Base-by-base conservation (phyloP, 2,113 vertebrate genomes). In the Rhynchopsitta pachyrhyncha region DNA sequence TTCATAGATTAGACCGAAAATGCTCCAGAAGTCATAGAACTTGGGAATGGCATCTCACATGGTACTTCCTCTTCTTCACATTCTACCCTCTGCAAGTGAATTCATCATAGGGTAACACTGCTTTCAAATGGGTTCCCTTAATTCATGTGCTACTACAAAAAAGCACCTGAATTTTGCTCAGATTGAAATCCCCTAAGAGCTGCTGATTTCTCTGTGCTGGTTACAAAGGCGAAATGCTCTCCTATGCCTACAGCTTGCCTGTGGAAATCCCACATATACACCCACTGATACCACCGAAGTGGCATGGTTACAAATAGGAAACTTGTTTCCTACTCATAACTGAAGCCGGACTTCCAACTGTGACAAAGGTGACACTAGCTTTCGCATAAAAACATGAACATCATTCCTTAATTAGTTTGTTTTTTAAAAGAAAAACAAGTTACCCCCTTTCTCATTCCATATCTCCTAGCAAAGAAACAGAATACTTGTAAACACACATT, bases 51-150 rank as follows among this genome's bases (percentile, higher is more conserved):
- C 53, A 88, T 70, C 6, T 92, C 60, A 75, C 29, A 59, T 31
- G n/a, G 37, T 29, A 47, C 25, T 14, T 69, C 47, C 12, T 41
- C 20, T 60, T 80, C 13, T 31, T 53, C 24, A 50, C 46, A 75
- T 75, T 75, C 37, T 11, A n/a, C 0, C 1, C 13, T 44, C 14
- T 39, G 42, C 62, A 90, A 67, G 9, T 28, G 22, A 63, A 10
- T 20, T 35, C 1, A 2, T 52, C 46, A 71, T 13, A 57, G 22
- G 0, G 2, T 49, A 79, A 27, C 24, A 70, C 0, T 1, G 0
- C 41, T 37, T 84, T 81, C 78, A 78, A 29, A 67, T 4, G 5
- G 55, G 42, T 53, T 59, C 37, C 19, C 64, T 82, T 25, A 73
- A n/a, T 63, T 80, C 42, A 79, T 4, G 10, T 44, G 50, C 83